Conservation (phyloP, 2,113 vertebrate genomes). For the Thalassoma bifasciatum region DNA sequence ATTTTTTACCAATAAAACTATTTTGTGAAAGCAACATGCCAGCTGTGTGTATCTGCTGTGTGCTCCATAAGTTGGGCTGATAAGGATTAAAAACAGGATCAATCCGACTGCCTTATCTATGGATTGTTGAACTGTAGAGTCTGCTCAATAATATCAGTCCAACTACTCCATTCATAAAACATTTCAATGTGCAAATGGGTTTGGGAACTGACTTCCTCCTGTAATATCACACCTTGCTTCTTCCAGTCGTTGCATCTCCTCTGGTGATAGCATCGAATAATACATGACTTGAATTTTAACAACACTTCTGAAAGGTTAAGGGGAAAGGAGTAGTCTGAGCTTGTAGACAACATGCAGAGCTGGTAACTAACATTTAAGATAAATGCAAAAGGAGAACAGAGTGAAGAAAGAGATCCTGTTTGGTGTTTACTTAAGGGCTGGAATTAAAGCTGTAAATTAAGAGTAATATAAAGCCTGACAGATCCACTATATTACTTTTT, state of each 20-base stretch:
- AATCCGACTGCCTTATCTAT: conserved; percentile 62
- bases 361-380: conserved; percentile 1
- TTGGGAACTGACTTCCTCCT: conserved; percentile 35
- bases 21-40: conserved; percentile 81
- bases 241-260: not conserved
- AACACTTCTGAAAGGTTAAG: conserved; percentile 11
- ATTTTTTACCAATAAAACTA: conserved; percentile 90
- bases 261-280: conserved; percentile 18
- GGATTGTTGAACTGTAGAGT: conserved; percentile 57
- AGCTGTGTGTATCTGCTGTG: conserved; percentile 27
- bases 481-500: not conserved
- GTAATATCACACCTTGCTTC: conserved; percentile 19
- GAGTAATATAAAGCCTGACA: not conserved
- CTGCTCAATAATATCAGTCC: conserved; percentile 41
- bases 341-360: conserved; percentile 33
- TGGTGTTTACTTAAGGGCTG: not conserved
- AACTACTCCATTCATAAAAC: conserved; percentile 54
- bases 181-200: conserved; percentile 37
- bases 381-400: not conserved
- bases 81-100: conserved; percentile 14
- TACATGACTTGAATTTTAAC: conserved; percentile 20
- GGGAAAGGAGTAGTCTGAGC: not conserved
- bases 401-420: not conserved
- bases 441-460: not conserved
- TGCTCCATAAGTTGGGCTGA: not conserved